A percentile compares a stretch with the other conserved stretches of the same genome.
These are phyloP conservation scores for Bombylius major DNA, from an alignment of 2,888 invertebrate species.

Conservation along the genomic window DNA sequence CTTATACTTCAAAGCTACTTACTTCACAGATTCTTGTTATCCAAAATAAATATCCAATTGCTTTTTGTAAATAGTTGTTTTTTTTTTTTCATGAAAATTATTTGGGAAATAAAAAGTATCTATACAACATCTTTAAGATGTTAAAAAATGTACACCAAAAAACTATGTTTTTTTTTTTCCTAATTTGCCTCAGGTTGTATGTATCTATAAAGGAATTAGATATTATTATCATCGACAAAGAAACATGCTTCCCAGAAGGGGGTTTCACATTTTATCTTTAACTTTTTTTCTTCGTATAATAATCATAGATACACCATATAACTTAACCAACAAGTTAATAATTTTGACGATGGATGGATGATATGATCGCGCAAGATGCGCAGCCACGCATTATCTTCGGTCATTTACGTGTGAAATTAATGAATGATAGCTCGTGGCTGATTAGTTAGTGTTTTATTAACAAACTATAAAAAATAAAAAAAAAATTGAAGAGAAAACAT, in stretches of 20 bases:
- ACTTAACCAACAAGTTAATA: background rate
- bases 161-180: too few species aligned
- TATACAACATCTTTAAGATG: too few species aligned
- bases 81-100: too few species aligned
- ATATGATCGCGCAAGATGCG: background rate
- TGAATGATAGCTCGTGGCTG: conserved; percentile 2
- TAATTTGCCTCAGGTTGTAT: too few species aligned
- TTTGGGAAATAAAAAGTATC: too few species aligned
- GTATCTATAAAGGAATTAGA: too few species aligned
- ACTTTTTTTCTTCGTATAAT: background rate
- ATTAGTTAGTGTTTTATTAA: background rate
- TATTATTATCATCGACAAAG: too few species aligned
- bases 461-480: background rate
- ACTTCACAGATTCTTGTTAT: too few species aligned
- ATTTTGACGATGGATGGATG: background rate
- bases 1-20: too few species aligned
- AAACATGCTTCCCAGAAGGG: background rate
- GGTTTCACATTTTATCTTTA: background rate
- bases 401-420: conserved; percentile 6
- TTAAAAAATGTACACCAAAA: too few species aligned
- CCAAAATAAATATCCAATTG: too few species aligned
- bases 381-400: conserved; percentile 1
- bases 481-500: background rate
- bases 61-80: too few species aligned
- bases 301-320: background rate